A percentile compares a stretch with the other conserved stretches of the same genome.
Evolutionary conservation across 2,113 vertebrate species (phyloP).

Genomic region (Polyodon spathula): DNA sequence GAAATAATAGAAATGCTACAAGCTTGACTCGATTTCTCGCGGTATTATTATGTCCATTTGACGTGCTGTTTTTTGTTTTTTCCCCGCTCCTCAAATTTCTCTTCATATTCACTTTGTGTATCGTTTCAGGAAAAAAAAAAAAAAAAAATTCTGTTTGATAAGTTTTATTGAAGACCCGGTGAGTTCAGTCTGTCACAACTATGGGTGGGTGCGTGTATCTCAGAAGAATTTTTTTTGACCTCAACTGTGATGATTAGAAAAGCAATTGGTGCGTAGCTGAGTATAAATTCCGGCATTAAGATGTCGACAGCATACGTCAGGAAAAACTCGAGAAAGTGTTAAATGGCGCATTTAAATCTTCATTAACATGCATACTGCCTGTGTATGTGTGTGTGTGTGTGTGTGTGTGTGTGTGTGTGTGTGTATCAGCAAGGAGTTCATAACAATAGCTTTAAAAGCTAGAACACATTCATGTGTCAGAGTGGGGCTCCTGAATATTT

Average conservation of each 20-base stretch:
- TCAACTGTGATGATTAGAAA: conserved; percentile 6
- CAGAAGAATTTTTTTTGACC: neutral
- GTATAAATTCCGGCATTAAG: conserved; percentile 1
- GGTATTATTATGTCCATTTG: conserved; percentile 1
- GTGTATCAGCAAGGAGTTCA: no score
- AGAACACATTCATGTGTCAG: no score
- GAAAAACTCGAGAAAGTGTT: neutral
- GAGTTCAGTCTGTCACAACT: neutral
- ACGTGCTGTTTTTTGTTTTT: neutral
- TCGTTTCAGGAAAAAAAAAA: neutral
- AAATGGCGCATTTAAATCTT: conserved; percentile 5
- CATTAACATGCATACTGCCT: no score
- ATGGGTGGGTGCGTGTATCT: neutral
- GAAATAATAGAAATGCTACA: conserved; percentile 22
- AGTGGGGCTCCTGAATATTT: no score
- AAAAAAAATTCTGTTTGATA: neutral
- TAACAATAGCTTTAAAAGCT: no score
- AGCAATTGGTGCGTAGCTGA: neutral
- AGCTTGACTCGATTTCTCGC: neutral
- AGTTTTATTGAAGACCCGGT: neutral
- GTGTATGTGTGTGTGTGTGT: no score
- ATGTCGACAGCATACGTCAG: neutral
- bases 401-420: no score
- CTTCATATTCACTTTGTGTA: neutral
- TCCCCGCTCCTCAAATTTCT: neutral